phyloP scores from a whole-genome alignment of 2,888 invertebrate genomes.

The Chrysodeixis includens region DNA sequence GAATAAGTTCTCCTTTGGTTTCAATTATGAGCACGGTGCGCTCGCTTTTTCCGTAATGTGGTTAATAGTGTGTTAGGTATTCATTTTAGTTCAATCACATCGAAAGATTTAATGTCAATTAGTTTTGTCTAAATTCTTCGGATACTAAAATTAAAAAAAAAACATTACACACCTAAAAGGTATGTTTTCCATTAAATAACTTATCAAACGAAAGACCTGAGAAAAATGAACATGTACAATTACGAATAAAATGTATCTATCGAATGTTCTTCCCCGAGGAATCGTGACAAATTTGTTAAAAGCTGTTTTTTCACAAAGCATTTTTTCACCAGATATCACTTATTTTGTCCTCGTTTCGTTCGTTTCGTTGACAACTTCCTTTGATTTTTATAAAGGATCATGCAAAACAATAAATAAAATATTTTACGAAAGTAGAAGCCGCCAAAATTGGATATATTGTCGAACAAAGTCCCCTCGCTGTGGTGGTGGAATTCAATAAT shows the following conservation, averaged over 20 bases:
- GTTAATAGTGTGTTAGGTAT: background rate
- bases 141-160: background rate
- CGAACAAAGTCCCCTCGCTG: slow-evolving; percentile 62
- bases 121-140: background rate
- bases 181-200: background rate
- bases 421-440: slow-evolving; percentile 64
- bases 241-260: slow-evolving; percentile 1
- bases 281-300: slow-evolving; percentile 17
- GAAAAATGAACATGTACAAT: background rate
- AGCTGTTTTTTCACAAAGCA: slow-evolving; percentile 31
- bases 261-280: background rate
- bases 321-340: slow-evolving; percentile 45
- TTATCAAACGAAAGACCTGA: background rate
- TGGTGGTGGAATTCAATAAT: slow-evolving; percentile 73
- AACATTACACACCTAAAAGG: no score
- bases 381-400: slow-evolving; percentile 65
- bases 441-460: slow-evolving; percentile 67
- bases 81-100: background rate
- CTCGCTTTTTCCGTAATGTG: slow-evolving; percentile 1
- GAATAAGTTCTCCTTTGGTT: slow-evolving; percentile 30
- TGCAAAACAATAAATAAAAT: slow-evolving; percentile 76
- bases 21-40: background rate
- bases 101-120: background rate
- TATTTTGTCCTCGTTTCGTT: slow-evolving; percentile 29
- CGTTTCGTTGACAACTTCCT: slow-evolving; percentile 51